A percentile compares a stretch with the other conserved stretches of the same genome.
Conservation (phyloP, 2,888 invertebrate species). For the Elmis aenea region DNA sequence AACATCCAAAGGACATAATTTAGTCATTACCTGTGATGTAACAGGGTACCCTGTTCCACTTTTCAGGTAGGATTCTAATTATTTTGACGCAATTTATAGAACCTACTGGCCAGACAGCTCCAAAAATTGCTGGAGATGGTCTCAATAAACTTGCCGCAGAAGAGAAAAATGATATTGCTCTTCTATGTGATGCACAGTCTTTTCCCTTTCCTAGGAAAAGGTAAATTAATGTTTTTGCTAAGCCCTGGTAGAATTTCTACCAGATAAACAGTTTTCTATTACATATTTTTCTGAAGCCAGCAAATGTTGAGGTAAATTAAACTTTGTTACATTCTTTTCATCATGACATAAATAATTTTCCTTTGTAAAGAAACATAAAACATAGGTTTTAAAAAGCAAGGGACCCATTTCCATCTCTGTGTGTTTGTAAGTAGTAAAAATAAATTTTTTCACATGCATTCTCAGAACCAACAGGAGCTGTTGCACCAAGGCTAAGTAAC, state of each 20-base stretch:
- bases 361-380: too few species aligned
- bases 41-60: conserved; percentile 45
- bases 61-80: conserved; percentile 36
- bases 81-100: conserved; percentile 40
- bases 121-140: conserved; percentile 51
- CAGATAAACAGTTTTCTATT: too few species aligned
- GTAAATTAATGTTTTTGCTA: conserved; percentile 25
- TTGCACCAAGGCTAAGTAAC: conserved; percentile 59
- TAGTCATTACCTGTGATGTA: conserved; percentile 38
- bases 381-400: too few species aligned
- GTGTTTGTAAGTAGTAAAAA: too few species aligned
- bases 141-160: conserved; percentile 49
- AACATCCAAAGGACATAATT: background rate
- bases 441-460: too few species aligned
- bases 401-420: too few species aligned
- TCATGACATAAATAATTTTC: too few species aligned
- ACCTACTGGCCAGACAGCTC: conserved; percentile 51
- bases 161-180: conserved; percentile 32
- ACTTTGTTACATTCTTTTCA: too few species aligned
- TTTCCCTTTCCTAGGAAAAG: conserved; percentile 55
- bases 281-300: too few species aligned
- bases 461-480: conserved; percentile 65
- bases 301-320: too few species aligned
- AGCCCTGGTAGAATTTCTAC: too few species aligned
- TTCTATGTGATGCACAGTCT: conserved; percentile 55